These are phyloP conservation scores for Limnephilus lunatus DNA, from an alignment of 2,888 invertebrate species.

Conservation along the genomic window DNA sequence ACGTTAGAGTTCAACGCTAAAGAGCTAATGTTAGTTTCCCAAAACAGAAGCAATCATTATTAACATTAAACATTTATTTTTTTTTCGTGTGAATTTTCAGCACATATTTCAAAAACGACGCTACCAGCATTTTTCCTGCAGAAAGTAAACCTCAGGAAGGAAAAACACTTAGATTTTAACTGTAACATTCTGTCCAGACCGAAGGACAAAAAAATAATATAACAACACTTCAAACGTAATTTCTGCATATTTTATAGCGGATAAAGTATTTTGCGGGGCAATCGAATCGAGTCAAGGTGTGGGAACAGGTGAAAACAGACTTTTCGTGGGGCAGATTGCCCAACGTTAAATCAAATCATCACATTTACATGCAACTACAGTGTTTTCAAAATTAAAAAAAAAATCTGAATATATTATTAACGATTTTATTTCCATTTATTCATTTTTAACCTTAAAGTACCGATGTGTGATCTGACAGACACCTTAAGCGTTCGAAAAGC, in stretches of 20 bases:
- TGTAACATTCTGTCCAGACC: neutral
- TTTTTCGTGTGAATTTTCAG: neutral
- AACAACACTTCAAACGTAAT: slow-evolving; percentile 45
- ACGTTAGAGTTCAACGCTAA: neutral
- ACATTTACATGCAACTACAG: neutral
- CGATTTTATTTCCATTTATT: too few species aligned
- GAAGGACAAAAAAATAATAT: neutral
- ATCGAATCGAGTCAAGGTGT: slow-evolving; percentile 17
- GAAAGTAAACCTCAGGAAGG: neutral
- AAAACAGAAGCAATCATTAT: neutral
- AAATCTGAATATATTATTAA: too few species aligned
- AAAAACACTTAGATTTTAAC: neutral
- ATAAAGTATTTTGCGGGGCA: slow-evolving; percentile 44
- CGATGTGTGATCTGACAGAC: too few species aligned
- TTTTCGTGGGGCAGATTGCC: neutral
- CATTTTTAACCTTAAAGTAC: too few species aligned
- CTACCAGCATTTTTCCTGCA: neutral
- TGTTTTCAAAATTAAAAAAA: too few species aligned
- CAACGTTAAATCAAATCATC: neutral
- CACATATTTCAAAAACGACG: neutral
- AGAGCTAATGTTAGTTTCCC: neutral
- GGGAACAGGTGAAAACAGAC: too few species aligned
- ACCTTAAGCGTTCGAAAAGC: too few species aligned
- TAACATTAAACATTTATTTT: neutral
- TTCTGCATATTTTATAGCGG: slow-evolving; percentile 46